Evolutionary conservation across 2,113 vertebrate species (phyloP), one percentile per base, ranked within the genome.

Genomic region (Pygoscelis adeliae): DNA sequence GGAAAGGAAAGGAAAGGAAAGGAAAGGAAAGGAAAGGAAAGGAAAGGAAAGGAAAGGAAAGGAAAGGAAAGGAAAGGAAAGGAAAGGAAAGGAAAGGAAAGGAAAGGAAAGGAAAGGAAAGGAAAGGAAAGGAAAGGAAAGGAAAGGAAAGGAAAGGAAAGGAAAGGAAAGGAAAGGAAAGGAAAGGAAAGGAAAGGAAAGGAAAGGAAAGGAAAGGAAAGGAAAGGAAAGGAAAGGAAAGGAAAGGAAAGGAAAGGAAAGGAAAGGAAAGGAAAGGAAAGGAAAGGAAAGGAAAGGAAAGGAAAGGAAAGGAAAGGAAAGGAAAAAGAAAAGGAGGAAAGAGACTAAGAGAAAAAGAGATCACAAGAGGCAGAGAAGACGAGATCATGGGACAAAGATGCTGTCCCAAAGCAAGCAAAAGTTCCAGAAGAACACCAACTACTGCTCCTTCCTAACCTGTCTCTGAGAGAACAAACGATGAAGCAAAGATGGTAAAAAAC

Each of bases 41-140:
- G 5, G 7, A 6, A 5, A 15, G 4, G n/a, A 25, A 22, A 9
- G 2, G 15, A 7, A 23, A 15, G 1, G n/a, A 15, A 22, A 14
- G 2, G 34, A 15, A 52, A 26, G 4, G 29, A 23, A 66, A 27
- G 5, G 27, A 40, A 40, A 25, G 6, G 29, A 22, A 9, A n/a
- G 22, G 62, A 21, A 59, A 25, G 15, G 20, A 11, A 38, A 17
- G 17, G 12, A 16, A 25, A 59, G n/a, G 23, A 9, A 26, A 53
- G 26, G 27, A 25, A 49, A 53, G 8, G 12, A n/a, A 46, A n/a
- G 5, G 6, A 6, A 22, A 49, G 36, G 44, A 18, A 2, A 26
- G 3, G 12, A 5, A 65, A 30, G 17, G 6, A 6, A 32, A 32
- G 6, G 5, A 9, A 16, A 32, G 25, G 29, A 19, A 18, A 13